Percentiles rank a stretch among this genome's conserved stretches.
These are phyloP conservation scores for Heliconius hermathena DNA, from an alignment of 1,140 invertebrate species.

Conservation along the genomic window DNA sequence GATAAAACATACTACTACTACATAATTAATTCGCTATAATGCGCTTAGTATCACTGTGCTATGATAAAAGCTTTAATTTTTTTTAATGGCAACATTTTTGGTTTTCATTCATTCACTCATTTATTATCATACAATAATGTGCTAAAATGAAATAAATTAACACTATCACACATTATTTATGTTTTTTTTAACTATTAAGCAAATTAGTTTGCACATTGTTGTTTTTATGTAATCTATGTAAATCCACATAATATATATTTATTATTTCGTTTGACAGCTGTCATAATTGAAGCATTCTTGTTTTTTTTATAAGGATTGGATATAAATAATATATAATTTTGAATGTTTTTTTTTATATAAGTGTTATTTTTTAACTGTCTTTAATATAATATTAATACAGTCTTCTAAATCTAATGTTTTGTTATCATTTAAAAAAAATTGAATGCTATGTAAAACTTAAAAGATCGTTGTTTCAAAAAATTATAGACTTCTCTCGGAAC, in stretches of 20 bases:
- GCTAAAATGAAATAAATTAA: not conserved
- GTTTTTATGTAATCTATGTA: not conserved
- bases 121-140: slow-evolving; percentile 9
- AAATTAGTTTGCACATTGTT: not conserved
- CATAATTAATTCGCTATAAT: not conserved
- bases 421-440: too few species aligned
- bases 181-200: not conserved
- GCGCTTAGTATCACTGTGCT: not conserved
- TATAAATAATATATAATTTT: not conserved
- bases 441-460: too few species aligned
- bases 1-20: not conserved
- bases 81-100: not conserved
- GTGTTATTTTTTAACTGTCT: not conserved
- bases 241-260: not conserved
- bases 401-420: too few species aligned
- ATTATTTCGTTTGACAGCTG: not conserved
- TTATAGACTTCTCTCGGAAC: too few species aligned
- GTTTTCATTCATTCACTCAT: slow-evolving; percentile 12
- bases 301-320: not conserved
- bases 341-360: not conserved
- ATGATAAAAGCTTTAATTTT: not conserved
- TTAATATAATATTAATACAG: not conserved
- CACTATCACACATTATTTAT: not conserved
- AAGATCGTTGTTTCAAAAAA: too few species aligned
- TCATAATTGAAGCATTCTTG: not conserved